Evolutionary conservation across 2,113 vertebrate genomes (phyloP).

Genomic region (Pithys albifrons): DNA sequence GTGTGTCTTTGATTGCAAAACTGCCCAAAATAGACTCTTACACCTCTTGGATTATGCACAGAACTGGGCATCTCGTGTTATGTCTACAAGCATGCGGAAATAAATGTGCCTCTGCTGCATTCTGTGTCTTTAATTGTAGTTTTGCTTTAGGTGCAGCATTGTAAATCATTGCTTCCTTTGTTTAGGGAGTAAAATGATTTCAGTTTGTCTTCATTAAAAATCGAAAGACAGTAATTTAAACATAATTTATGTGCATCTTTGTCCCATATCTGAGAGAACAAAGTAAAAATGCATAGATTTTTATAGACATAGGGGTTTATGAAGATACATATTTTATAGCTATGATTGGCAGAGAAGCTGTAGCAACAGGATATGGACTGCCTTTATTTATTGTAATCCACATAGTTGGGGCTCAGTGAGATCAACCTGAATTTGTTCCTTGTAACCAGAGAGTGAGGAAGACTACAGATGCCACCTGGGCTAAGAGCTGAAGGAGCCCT

Average conservation of each 20-base stretch:
- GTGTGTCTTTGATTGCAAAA: background rate
- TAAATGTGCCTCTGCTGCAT: background rate
- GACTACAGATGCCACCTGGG: background rate
- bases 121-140: background rate
- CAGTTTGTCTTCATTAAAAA: constrained; percentile 24
- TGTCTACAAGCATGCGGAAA: accelerated
- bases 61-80: background rate
- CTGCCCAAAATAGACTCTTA: background rate
- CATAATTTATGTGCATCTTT: background rate
- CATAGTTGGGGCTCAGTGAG: background rate
- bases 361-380: background rate
- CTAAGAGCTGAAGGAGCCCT: background rate
- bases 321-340: background rate
- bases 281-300: background rate
- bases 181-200: background rate
- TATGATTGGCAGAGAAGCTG: background rate
- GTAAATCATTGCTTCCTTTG: background rate
- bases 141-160: background rate
- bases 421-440: background rate
- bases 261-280: background rate
- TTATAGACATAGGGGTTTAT: background rate
- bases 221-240: background rate
- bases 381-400: background rate
- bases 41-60: background rate
- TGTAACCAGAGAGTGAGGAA: background rate